These are phyloP conservation scores for Pogonophryne albipinna DNA, from an alignment of 2,797 vertebrate genomes.

Conservation along the genomic window DNA sequence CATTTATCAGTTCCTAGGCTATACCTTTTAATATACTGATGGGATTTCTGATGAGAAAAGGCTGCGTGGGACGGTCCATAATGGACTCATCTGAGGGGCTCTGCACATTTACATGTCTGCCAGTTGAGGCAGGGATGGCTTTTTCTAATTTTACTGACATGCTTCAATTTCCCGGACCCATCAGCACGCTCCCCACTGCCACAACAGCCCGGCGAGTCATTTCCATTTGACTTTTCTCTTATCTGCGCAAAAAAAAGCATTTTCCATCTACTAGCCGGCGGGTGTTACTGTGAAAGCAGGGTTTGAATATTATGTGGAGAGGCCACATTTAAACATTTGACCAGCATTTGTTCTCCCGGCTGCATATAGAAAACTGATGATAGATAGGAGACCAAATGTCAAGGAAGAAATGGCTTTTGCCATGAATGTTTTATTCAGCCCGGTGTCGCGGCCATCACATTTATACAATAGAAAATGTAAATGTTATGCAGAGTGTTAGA, in stretches of 20 bases:
- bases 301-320: conserved; percentile 83
- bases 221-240: conserved; percentile 88
- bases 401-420: conserved; percentile 83
- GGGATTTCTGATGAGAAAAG: conserved; percentile 78
- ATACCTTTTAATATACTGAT: conserved; percentile 76
- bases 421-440: conserved; percentile 85
- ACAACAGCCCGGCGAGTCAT: conserved; percentile 79
- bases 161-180: conserved; percentile 81
- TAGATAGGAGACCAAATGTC: conserved; percentile 87
- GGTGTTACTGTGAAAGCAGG: conserved; percentile 82
- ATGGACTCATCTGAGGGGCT: conserved; percentile 69
- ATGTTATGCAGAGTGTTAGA: conserved; percentile 80
- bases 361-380: conserved; percentile 82
- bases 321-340: conserved; percentile 85
- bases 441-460: conserved; percentile 75
- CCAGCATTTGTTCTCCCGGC: conserved; percentile 81
- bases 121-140: conserved; percentile 57
- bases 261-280: conserved; percentile 82
- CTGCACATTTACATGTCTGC: conserved; percentile 80
- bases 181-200: conserved; percentile 64
- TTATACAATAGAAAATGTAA: conserved; percentile 86
- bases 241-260: conserved; percentile 79
- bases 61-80: conserved; percentile 69
- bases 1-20: conserved; percentile 67
- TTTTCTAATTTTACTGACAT: conserved; percentile 84